phyloP scores from a whole-genome alignment of 2,888 invertebrate genomes.

The Dicyrtomina minuta region DNA sequence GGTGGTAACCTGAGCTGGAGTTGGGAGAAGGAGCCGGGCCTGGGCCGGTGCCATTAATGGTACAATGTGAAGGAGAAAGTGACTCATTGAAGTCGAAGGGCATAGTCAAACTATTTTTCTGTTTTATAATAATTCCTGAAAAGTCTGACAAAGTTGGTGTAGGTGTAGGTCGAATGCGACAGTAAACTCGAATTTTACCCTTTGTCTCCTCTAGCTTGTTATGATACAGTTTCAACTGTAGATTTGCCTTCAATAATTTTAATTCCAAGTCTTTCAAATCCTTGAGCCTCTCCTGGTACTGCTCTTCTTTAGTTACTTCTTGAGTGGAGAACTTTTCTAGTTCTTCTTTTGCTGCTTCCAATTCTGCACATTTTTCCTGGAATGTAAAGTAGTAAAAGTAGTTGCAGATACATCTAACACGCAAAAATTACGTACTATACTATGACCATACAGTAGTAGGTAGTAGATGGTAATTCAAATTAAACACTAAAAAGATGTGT shows the following conservation, averaged over 20 bases:
- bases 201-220: constrained; percentile 59
- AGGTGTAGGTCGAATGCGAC: constrained; percentile 71
- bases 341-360: neutral
- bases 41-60: no score
- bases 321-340: neutral
- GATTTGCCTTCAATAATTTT: constrained; percentile 54
- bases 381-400: no score
- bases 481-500: no score
- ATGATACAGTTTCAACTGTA: constrained; percentile 54
- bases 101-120: no score
- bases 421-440: no score
- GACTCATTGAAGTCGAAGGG: constrained; percentile 55
- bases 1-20: no score
- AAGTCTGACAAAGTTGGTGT: constrained; percentile 49
- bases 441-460: no score
- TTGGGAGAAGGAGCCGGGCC: no score
- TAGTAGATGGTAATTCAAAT: no score
- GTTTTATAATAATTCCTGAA: no score
- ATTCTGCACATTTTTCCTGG: constrained; percentile 3
- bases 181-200: constrained; percentile 78
- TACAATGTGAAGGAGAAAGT: no score
- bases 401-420: no score
- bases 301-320: constrained; percentile 32
- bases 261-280: constrained; percentile 50
- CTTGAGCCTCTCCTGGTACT: constrained; percentile 47